phyloP scores from a whole-genome alignment of 2,113 vertebrate genomes.

The Halichoerus grypus region DNA sequence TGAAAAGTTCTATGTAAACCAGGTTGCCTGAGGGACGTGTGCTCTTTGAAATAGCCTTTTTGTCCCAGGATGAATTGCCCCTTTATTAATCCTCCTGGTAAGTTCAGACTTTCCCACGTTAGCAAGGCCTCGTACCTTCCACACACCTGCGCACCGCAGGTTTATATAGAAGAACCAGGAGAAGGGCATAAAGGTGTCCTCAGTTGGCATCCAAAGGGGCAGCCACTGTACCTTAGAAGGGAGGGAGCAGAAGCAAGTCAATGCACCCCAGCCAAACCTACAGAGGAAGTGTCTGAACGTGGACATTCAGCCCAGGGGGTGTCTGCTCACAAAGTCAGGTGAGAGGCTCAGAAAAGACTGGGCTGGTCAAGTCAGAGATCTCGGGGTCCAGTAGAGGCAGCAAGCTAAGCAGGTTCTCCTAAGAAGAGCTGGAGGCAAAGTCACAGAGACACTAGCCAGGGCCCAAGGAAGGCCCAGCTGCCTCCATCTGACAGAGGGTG shows the following conservation, averaged over 20 bases:
- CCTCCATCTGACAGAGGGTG: accelerated
- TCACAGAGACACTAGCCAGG: background rate
- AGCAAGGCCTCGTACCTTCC: too few species aligned
- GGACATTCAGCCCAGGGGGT: background rate
- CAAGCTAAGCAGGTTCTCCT: background rate
- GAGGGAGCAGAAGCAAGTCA: accelerated
- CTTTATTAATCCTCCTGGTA: background rate
- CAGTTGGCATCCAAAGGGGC: background rate
- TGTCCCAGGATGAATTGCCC: accelerated
- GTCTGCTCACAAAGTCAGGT: background rate
- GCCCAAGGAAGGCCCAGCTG: background rate
- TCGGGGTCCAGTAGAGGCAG: accelerated
- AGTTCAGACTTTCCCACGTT: accelerated
- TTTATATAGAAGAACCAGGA: background rate
- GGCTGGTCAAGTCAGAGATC: background rate
- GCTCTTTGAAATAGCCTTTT: background rate
- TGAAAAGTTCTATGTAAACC: background rate
- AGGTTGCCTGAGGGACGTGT: background rate
- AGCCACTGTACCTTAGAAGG: background rate
- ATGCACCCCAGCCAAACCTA: accelerated
- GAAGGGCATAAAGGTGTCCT: accelerated
- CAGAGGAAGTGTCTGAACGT: accelerated
- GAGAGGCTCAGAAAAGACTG: background rate
- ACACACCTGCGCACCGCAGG: accelerated
- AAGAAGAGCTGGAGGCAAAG: background rate